phyloP scores from a whole-genome alignment of 2,113 vertebrate genomes.

The Anthoscopus minutus region DNA sequence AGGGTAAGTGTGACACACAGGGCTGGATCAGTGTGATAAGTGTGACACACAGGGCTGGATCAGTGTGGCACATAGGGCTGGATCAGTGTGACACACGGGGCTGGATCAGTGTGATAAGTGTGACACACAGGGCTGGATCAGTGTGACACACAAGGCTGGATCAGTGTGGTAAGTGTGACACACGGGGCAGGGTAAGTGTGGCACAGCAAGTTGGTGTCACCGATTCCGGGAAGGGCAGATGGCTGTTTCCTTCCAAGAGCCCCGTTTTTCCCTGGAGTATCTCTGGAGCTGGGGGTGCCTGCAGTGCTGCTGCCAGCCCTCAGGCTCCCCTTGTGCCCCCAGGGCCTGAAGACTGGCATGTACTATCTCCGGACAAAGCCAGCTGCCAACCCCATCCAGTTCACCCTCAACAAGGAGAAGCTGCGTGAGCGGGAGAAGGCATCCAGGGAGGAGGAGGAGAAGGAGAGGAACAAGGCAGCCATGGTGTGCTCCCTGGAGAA shows the following conservation, averaged over 20 bases:
- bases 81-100: rapidly evolving
- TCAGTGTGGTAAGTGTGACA: rapidly evolving
- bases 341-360: slow-evolving; percentile 98
- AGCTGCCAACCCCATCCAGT: slow-evolving; percentile 95
- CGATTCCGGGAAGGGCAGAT: rapidly evolving
- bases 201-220: rapidly evolving
- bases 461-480: slow-evolving; percentile 86
- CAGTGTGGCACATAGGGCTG: rapidly evolving
- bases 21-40: no score
- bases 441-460: slow-evolving; percentile 67
- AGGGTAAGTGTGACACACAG: rapidly evolving
- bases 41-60: no score
- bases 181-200: no score
- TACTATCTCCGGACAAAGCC: slow-evolving; percentile 95
- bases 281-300: background rate
- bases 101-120: no score
- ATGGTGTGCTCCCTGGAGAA: slow-evolving; percentile 96
- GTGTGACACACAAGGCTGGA: no score
- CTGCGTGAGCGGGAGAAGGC: slow-evolving; percentile 74
- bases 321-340: rapidly evolving
- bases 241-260: background rate
- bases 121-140: no score
- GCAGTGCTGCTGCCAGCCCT: background rate
- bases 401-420: slow-evolving; percentile 95
- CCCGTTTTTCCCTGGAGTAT: rapidly evolving